Conservation (phyloP, 2,888 invertebrate genomes). For the Agapostemon virescens region DNA sequence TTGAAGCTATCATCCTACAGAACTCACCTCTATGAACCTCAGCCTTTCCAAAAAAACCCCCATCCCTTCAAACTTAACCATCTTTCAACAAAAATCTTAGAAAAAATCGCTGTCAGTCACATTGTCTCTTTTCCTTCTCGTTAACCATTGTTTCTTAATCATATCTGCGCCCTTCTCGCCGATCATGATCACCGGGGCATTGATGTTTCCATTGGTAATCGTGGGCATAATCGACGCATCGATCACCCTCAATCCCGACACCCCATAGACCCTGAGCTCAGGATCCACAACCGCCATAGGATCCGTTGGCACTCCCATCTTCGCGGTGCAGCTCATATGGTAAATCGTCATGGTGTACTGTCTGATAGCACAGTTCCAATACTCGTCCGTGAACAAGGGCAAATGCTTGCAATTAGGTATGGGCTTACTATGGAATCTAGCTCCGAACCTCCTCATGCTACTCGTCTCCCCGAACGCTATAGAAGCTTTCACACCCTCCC, state of each 20-base stretch:
- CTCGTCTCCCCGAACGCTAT: constrained; percentile 90
- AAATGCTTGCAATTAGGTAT: constrained; percentile 92
- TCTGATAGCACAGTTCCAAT: constrained; percentile 93
- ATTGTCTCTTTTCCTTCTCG: constrained; percentile 63
- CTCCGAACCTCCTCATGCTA: constrained; percentile 89
- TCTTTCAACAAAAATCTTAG: constrained; percentile 31
- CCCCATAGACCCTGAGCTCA: constrained; percentile 88
- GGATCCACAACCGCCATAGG: constrained; percentile 92
- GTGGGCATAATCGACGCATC: constrained; percentile 95
- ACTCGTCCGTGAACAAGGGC: constrained; percentile 89
- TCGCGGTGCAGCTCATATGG: constrained; percentile 91
- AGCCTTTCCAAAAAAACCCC: not conserved
- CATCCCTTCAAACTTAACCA: not conserved
- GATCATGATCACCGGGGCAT: constrained; percentile 93
- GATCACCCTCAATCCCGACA: constrained; percentile 90
- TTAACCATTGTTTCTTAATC: constrained; percentile 87
- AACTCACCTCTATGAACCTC: not conserved
- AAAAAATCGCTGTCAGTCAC: constrained; percentile 16
- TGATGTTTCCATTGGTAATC: constrained; percentile 92
- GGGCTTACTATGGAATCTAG: constrained; percentile 87
- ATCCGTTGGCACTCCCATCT: constrained; percentile 91
- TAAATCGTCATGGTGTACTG: constrained; percentile 95
- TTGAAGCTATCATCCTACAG: not conserved
- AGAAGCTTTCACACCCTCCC: constrained; percentile 93
- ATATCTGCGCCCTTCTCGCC: constrained; percentile 92